Evolutionary conservation across 2,797 vertebrate species (phyloP).

Genomic region (Phylloscopus collybita): DNA sequence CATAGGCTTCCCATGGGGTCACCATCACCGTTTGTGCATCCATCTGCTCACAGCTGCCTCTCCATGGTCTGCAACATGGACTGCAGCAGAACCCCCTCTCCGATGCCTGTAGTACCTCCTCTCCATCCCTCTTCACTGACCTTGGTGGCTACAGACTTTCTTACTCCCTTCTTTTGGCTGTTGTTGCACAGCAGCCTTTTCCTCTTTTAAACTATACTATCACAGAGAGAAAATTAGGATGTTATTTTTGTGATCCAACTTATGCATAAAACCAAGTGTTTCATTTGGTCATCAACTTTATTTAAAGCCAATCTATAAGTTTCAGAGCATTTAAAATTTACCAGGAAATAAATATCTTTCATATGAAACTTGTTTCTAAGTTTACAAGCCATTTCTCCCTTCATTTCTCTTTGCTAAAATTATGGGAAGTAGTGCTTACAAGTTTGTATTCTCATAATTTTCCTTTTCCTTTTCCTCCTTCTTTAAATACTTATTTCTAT

Average conservation of each 20-base stretch:
- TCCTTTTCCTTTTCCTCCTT: background rate
- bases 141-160: background rate
- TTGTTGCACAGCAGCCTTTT: background rate
- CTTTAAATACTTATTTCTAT: background rate
- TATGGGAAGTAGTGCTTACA: background rate
- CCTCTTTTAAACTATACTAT: background rate
- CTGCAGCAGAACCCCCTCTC: background rate
- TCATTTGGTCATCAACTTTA: background rate
- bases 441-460: background rate
- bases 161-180: background rate
- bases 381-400: background rate
- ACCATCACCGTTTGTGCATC: too few species aligned
- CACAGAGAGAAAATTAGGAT: background rate
- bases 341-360: background rate
- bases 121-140: background rate
- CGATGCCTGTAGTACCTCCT: accelerated
- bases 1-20: background rate
- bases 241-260: background rate
- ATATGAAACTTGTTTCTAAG: background rate
- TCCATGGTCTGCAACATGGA: accelerated
- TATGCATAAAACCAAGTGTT: background rate
- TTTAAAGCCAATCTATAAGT: background rate
- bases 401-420: background rate
- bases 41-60: background rate
- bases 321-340: background rate